Percentiles rank a stretch among this genome's conserved stretches.
Conservation (phyloP, 2,888 invertebrate genomes). For the Hanleya hanleyi region DNA sequence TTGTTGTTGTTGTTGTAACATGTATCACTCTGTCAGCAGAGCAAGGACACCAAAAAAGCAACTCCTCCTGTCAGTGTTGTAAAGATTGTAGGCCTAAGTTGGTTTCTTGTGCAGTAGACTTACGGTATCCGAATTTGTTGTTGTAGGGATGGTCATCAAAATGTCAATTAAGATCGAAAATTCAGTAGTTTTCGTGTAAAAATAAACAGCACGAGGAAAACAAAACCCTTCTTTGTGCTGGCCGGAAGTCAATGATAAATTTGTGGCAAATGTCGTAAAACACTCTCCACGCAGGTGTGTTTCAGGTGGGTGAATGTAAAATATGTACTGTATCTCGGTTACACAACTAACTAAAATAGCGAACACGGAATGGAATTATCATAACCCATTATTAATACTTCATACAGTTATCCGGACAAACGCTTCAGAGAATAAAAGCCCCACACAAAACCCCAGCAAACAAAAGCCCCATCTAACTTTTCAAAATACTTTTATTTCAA, state of each 20-base stretch:
- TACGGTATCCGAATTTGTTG: no score
- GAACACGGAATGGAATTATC: no score
- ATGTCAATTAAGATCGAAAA: slow-evolving; percentile 1
- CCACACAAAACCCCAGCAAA: no score
- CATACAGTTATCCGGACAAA: no score
- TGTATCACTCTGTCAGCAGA: neutral
- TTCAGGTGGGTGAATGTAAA: no score
- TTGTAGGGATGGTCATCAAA: neutral
- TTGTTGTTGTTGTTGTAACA: neutral
- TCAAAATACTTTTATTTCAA: no score
- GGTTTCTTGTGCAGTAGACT: no score
- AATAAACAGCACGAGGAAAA: neutral
- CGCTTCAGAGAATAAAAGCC: no score
- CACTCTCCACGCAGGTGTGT: neutral
- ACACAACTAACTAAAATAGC: no score
- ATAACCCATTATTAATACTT: no score
- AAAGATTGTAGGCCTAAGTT: neutral
- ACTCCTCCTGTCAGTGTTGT: neutral
- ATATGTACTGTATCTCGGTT: no score
- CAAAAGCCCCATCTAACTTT: no score
- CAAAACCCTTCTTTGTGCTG: slow-evolving; percentile 4
- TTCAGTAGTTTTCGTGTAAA: neutral
- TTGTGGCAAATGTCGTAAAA: neutral
- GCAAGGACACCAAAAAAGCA: neutral
- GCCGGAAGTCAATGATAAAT: neutral